phyloP scores from a whole-genome alignment of 2,113 vertebrate genomes.

The Pseudorectes ferrugineus region DNA sequence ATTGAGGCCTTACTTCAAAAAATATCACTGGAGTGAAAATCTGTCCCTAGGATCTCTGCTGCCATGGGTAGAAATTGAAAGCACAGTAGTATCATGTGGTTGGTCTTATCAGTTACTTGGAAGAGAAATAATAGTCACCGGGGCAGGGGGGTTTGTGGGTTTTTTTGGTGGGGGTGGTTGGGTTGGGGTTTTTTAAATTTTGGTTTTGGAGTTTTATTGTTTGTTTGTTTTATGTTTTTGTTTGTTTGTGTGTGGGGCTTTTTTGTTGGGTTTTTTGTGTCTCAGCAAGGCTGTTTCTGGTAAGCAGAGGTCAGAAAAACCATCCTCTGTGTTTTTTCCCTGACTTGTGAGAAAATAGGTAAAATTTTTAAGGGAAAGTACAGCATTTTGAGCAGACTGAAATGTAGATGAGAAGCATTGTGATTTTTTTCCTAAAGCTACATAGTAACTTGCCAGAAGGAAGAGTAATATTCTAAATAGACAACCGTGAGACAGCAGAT shows the following conservation, averaged over 20 bases:
- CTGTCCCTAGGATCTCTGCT: not conserved
- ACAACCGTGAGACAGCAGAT: not conserved
- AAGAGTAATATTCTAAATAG: not conserved
- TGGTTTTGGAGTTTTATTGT: not conserved
- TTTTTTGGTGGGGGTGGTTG: no score
- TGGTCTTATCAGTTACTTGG: not conserved
- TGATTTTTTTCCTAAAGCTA: not conserved
- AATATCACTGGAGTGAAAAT: not conserved
- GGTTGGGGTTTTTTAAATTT: not conserved
- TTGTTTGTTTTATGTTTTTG: not conserved
- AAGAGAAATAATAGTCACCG: not conserved
- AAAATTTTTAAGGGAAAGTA: not conserved
- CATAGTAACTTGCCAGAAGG: not conserved
- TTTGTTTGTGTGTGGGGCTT: rapidly evolving
- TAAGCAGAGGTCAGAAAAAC: not conserved
- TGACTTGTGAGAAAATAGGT: not conserved
- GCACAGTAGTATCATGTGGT: no score
- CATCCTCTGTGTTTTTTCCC: not conserved
- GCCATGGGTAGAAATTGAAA: not conserved
- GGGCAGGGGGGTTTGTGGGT: rapidly evolving
- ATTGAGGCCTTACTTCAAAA: not conserved
- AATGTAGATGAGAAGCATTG: not conserved
- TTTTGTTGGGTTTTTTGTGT: not conserved
- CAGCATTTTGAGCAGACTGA: not conserved
- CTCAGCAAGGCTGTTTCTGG: not conserved